Evolutionary conservation across 1,140 invertebrate species (phyloP), one percentile per base, ranked within the genome.

Genomic region (Drosophila sp.): DNA sequence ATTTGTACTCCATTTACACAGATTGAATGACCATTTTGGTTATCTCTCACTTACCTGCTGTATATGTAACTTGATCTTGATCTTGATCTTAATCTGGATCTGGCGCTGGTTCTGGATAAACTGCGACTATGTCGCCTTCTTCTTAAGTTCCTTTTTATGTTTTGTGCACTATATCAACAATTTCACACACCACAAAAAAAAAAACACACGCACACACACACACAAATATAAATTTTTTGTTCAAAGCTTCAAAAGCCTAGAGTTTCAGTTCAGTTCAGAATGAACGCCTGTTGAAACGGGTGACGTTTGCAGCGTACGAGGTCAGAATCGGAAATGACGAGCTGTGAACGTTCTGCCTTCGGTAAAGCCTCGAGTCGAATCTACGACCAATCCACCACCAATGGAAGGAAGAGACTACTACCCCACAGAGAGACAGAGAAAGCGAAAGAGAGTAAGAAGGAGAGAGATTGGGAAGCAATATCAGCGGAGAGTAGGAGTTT

Each of bases 301-400:
- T 44, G 23, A 79, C 72, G 73, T 82, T 67, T 57, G 85, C 70
- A 68, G 67, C 68, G 72, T 62, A 83, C 83, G 84, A 87, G 84
- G 58, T 62, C 66, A 77, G 64, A 89, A 87, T 79, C 72, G 72
- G 79, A 82, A 87, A 87, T 87, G 84, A 83, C 38, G 83, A 73
- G 71, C 41, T 63, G 40, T 33, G 50, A 57, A 68, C 8, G 58
- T 63, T 76, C 27, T 55, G 29, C 60, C 25, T 54, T 80, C 78
- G 56, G 67, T 58, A 57, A 60, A 65, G 66, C 44, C 27, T 73
- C 60, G 55, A 30, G 25, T 35, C 29, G 64, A 66, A 66, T 17
- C 32, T 35, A 10, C 17, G 17, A 11, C 35, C 32, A 60, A 72
- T 54, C 74, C 60, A 68, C 70, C 70, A 38, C 56, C 35, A 50